These are phyloP conservation scores for Epizoanthus stellaris DNA, from an alignment of 92 coral and sea anemone species.

Conservation along the genomic window DNA sequence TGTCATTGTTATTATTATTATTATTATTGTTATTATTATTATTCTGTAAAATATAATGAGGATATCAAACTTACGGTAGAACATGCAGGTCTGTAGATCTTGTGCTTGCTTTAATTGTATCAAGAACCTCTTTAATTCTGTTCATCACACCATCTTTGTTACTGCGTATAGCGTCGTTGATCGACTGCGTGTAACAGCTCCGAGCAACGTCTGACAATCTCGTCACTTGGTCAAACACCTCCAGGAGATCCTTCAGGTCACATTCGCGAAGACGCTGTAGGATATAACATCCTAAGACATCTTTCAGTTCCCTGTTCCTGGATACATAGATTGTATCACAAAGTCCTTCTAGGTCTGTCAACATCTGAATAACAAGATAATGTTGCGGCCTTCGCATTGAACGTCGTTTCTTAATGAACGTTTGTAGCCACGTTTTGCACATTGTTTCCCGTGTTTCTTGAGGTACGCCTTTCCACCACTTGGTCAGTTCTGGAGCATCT, in stretches of 20 bases:
- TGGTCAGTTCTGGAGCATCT: neutral
- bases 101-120: neutral
- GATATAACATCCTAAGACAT: neutral
- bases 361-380: neutral
- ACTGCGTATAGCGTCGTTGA: neutral
- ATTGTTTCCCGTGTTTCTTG: slow-evolving; percentile 2
- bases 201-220: neutral
- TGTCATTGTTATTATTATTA: no score
- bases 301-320: slow-evolving; percentile 3
- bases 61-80: neutral
- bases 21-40: no score
- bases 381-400: neutral
- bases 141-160: neutral
- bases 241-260: neutral
- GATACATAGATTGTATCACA: neutral
- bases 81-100: neutral
- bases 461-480: slow-evolving; percentile 3
- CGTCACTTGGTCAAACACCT: slow-evolving; percentile 8
- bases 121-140: slow-evolving; percentile 8
- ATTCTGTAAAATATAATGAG: no score
- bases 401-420: neutral
- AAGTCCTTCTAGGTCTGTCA: neutral
- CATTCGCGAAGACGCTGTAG: slow-evolving; percentile 11
- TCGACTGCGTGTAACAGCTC: slow-evolving; percentile 16
- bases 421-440: slow-evolving; percentile 20